A percentile compares a stretch with the other conserved stretches of the same genome.
phyloP scores from a whole-genome alignment of 1,140 invertebrate genomes.

The Stegodyphus mimosarum region DNA sequence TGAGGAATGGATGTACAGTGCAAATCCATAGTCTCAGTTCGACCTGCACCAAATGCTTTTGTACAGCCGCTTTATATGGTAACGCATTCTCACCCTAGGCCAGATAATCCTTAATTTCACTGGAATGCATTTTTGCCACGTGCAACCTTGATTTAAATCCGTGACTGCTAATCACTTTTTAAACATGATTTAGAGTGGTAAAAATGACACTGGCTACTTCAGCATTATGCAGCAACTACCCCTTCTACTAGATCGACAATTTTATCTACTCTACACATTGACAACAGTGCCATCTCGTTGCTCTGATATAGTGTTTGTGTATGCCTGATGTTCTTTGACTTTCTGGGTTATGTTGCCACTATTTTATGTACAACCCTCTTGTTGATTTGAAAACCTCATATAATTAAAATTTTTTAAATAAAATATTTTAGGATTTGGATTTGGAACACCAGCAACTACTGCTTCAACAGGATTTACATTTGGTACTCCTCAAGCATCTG shows the following conservation, averaged over 20 bases:
- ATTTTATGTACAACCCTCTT: neutral
- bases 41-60: too few relatives aligned
- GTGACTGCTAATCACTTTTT: conserved; percentile 8
- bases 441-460: neutral
- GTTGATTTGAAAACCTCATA: too few relatives aligned
- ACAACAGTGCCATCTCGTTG: neutral
- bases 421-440: neutral
- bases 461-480: neutral
- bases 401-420: neutral
- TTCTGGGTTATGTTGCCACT: neutral
- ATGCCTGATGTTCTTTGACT: neutral
- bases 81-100: neutral
- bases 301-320: neutral
- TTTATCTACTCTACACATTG: neutral
- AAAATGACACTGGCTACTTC: neutral
- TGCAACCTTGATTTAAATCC: neutral
- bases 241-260: neutral
- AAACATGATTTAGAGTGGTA: conserved; percentile 2
- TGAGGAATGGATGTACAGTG: neutral
- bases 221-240: neutral
- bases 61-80: too few relatives aligned
- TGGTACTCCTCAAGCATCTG: neutral
- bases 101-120: neutral
- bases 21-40: neutral
- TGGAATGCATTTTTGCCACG: neutral